Base-by-base conservation (phyloP, 2,113 vertebrate genomes). In the Hepsetus odoe region DNA sequence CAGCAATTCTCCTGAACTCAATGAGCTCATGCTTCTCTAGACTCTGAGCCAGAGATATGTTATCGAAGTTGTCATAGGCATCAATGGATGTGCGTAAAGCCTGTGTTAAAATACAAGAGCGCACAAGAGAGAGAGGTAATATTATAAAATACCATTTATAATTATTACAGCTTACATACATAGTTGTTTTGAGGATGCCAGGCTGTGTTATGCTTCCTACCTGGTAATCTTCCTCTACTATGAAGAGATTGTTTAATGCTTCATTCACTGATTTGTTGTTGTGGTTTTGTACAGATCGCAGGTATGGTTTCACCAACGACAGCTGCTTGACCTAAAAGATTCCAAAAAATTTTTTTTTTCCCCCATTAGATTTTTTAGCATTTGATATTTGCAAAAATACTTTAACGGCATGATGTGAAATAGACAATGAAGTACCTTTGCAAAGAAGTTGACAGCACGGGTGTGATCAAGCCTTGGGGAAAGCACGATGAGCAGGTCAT, bases 11-110 rank as follows among this genome's bases (percentile, higher is more conserved):
- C 77, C 98, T 92, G 83, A 99, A 99, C 88, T 99, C 98, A 71
- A 99, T 99, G 35, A 99, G 90, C 76, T 99, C 98, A 0, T 99
- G 98, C 55, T 96, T 98, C 91, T 99, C 98, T 86, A 99, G 89
- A 81, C 98, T 94, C 82, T 98, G 97, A 78, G 98, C 98, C 79
- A 99, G 94, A 0, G 98, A 96, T 87, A 99, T 99, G 91, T 99
- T 99, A 91, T 99, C 98, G 76, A 99, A 99, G 94, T 99, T 99
- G 93, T 99, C 98, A n/a, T 99, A 99, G 73, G 98, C 98, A 24
- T 99, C 98, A 77, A 99, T 99, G 61, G 98, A 99, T 80, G 96
- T 94, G 67, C 98, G 94, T 84, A 99, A 92, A 44, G 97, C 97
- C 98, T 99, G 83, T 16, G 82, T 66, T 62, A 44, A 53, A 24